phyloP scores from a whole-genome alignment of 2,113 vertebrate species.

The Crotalus helleri region DNA sequence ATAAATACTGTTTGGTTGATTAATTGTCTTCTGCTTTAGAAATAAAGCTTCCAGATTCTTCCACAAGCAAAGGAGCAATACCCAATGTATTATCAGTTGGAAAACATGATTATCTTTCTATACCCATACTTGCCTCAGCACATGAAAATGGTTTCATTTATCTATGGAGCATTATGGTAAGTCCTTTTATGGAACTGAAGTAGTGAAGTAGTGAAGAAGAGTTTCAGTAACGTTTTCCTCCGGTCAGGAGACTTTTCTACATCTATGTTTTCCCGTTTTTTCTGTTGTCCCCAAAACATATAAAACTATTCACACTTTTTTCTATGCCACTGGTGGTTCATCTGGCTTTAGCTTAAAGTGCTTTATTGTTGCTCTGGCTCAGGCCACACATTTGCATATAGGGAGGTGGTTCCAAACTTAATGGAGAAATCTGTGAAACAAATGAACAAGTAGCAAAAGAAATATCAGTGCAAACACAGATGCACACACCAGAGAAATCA shows the following conservation, averaged over 20 bases:
- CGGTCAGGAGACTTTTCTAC: background rate
- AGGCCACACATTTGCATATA: background rate
- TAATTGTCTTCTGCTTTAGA: constrained; percentile 37
- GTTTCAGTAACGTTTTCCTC: background rate
- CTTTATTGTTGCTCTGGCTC: background rate
- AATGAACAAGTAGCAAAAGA: background rate
- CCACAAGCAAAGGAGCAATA: background rate
- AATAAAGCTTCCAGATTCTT: background rate
- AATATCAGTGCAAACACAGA: background rate
- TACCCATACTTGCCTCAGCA: constrained; percentile 64
- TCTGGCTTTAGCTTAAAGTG: background rate
- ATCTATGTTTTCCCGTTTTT: background rate
- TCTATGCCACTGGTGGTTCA: background rate
- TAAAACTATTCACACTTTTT: background rate
- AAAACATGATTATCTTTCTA: background rate
- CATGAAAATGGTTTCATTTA: constrained; percentile 68
- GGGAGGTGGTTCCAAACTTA: background rate
- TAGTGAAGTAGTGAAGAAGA: background rate
- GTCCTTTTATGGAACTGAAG: background rate
- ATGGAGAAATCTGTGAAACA: background rate
- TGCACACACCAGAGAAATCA: background rate
- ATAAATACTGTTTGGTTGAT: background rate
- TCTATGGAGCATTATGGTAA: constrained; percentile 68
- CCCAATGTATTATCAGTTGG: background rate
- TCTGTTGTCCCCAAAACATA: background rate